Evolutionary conservation across 35 echinoderm and acorn worm genomes (phyloP), one percentile per base, ranked within the genome.

Genomic region (Acanthaster planci): DNA sequence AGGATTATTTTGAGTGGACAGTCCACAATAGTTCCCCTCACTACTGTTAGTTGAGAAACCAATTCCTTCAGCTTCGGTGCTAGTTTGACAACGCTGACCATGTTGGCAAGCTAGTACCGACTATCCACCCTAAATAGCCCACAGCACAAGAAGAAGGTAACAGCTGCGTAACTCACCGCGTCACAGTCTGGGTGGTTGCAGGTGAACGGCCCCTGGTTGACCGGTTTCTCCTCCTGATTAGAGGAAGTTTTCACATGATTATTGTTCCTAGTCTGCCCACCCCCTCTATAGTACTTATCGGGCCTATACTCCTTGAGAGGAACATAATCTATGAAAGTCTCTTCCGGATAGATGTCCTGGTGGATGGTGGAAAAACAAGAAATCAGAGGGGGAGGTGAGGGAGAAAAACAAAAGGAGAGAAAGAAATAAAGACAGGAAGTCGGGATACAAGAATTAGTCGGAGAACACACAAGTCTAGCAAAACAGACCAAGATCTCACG

Each of bases 241-340:
- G 90, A 92, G 85, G 90, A 92, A 87, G 84, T 55, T 92, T 84
- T 86, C 84, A 92, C 84, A 92, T 80, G 79, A 83, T 92, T 92
- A 92, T 87, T 92, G 54, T 86, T 92, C 87, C 59, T 92, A 42
- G 36, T 38, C 77, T n/a, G 39, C 26, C 51, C 19, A 44, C 51
- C 87, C 39, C 68, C 90, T 79, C 87, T 92, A 92, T 92, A 87
- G 85, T 97, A 97, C 87, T 97, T 97, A 86, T 97, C 90, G 37
- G 79, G 78, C 42, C 94, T 78, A 77, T 92, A 97, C 79, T 97
- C 94, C 82, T 97, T 97, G 77, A 97, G 87, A 60, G 94, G 94
- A 51, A 97, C 87, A 84, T 97, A 97, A 90, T 97, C 94, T 88
- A 97, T 37, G 79, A 97, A 97, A 38, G 83, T 92, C 87, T 97